Conservation (phyloP, 2,797 vertebrate genomes). For the Diplodus sargus region DNA sequence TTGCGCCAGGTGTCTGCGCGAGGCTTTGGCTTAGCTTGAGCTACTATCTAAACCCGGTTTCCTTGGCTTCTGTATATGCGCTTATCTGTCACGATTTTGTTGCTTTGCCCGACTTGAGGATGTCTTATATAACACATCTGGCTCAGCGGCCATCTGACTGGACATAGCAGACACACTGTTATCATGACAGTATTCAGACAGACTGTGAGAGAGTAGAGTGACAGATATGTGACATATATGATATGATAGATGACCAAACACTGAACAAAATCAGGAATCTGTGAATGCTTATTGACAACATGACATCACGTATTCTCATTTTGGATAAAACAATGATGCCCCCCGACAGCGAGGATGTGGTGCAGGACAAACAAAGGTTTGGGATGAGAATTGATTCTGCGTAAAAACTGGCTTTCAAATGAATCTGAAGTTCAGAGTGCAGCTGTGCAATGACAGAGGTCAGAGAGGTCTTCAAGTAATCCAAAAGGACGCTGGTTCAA, state of each 20-base stretch:
- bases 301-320: constrained; percentile 12
- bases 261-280: too few species aligned
- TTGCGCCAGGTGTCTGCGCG: constrained; percentile 21
- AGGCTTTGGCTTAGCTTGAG: constrained; percentile 19
- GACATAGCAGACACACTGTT: neutral
- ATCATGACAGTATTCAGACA: neutral
- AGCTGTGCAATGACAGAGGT: constrained; percentile 15
- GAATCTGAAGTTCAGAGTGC: neutral
- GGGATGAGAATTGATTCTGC: neutral
- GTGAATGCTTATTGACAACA: constrained; percentile 3
- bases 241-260: neutral
- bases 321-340: constrained; percentile 36
- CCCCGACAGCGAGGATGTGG: constrained; percentile 11
- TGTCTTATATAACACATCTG: constrained; percentile 53
- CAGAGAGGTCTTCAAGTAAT: constrained; percentile 25
- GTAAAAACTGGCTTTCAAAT: neutral
- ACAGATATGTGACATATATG: too few species aligned
- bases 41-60: constrained; percentile 6
- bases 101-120: constrained; percentile 30
- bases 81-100: constrained; percentile 58
- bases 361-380: neutral
- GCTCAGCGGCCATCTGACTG: neutral
- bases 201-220: too few species aligned
- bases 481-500: constrained; percentile 22
- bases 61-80: constrained; percentile 14